These are phyloP conservation scores for Cyclina sinensis DNA, from an alignment of 1,140 invertebrate genomes.

Conservation along the genomic window DNA sequence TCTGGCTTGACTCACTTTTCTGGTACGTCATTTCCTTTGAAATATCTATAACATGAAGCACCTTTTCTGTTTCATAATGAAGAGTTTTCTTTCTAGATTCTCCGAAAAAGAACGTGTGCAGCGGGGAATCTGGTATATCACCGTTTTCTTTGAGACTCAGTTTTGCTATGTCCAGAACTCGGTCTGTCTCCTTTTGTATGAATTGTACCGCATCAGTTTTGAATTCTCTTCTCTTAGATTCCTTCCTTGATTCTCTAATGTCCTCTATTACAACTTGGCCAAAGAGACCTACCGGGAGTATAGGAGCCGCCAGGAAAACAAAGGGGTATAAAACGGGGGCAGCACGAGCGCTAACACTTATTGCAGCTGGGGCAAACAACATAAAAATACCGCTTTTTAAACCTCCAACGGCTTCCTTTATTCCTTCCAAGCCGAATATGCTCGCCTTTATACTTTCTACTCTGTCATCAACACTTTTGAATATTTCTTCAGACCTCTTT, in stretches of 20 bases:
- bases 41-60: not conserved
- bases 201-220: not conserved
- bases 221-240: constrained; percentile 14
- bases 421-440: not conserved
- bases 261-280: constrained; percentile 12
- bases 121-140: not conserved
- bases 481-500: not conserved
- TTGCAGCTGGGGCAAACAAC: not conserved
- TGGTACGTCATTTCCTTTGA: not conserved
- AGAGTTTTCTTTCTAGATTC: not conserved
- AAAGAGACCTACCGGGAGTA: not conserved
- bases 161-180: not conserved
- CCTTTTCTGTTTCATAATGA: not conserved
- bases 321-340: not conserved
- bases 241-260: not conserved
- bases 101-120: not conserved
- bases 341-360: not conserved
- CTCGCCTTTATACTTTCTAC: not conserved
- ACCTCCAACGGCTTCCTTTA: not conserved
- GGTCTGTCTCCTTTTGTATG: not conserved
- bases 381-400: not conserved
- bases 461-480: not conserved
- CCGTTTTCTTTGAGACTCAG: not conserved
- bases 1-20: not conserved
- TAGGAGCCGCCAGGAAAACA: not conserved